Evolutionary conservation across 2,888 invertebrate genomes (phyloP).

Genomic region (Drosophila maculinotata): DNA sequence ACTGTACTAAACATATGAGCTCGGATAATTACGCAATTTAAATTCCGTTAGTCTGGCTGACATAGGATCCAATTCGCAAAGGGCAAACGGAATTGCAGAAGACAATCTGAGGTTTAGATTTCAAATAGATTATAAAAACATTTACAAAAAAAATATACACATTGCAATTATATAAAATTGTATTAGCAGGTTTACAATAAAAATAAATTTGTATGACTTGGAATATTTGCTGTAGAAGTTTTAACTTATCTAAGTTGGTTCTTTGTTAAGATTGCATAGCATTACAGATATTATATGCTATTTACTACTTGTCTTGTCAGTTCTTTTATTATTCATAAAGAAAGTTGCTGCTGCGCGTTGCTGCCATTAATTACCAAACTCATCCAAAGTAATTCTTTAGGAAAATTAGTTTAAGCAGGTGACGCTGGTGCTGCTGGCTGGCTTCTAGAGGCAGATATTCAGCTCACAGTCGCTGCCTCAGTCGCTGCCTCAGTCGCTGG

Average conservation of each 20-base stretch:
- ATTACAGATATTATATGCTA: not conserved
- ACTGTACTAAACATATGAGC: not conserved
- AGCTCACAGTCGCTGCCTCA: constrained; percentile 27
- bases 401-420: constrained; percentile 74
- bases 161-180: too few species aligned
- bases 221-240: too few species aligned
- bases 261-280: too few species aligned
- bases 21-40: not conserved
- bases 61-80: not conserved
- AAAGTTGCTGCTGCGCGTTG: constrained; percentile 12
- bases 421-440: constrained; percentile 1
- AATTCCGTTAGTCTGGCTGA: too few species aligned
- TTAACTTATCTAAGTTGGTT: too few species aligned
- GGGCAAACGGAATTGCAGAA: not conserved
- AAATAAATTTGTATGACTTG: too few species aligned
- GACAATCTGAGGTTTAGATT: too few species aligned
- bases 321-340: constrained; percentile 12
- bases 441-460: constrained; percentile 29
- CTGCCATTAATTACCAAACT: constrained; percentile 78
- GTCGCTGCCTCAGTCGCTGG: constrained; percentile 50
- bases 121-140: too few species aligned
- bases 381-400: constrained; percentile 75
- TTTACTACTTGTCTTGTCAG: not conserved
- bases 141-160: too few species aligned
- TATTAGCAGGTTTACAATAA: too few species aligned